Conservation (phyloP, 2,888 invertebrate genomes). For the Euclidia mi region DNA sequence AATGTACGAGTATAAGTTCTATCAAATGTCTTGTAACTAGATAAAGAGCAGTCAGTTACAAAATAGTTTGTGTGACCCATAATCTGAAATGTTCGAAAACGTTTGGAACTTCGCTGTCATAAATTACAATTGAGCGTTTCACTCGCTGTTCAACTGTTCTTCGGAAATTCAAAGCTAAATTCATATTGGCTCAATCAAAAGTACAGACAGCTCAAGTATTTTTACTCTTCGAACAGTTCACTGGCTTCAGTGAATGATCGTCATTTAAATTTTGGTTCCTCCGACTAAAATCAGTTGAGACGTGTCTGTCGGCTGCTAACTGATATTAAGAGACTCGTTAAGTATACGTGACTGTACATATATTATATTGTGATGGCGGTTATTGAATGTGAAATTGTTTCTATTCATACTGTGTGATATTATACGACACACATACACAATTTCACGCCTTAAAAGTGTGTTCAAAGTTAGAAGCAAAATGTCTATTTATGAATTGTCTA, state of each 20-base stretch:
- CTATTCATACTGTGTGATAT: too few relatives aligned
- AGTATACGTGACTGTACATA: background rate
- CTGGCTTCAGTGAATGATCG: conserved; percentile 26
- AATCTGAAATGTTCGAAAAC: conserved; percentile 33
- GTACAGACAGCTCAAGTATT: conserved; percentile 35
- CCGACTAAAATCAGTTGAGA: conserved; percentile 12
- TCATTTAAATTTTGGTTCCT: conserved; percentile 37
- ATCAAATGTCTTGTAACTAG: conserved; percentile 2
- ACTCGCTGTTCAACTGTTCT: conserved; percentile 46
- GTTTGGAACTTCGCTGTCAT: conserved; percentile 36
- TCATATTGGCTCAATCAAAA: conserved; percentile 56
- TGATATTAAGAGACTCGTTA: background rate
- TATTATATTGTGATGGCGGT: too few relatives aligned
- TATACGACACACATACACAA: too few relatives aligned
- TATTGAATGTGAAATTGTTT: too few relatives aligned
- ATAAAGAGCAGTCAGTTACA: conserved; percentile 20
- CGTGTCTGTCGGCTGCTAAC: background rate
- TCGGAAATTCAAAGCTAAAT: conserved; percentile 53
- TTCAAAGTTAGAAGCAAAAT: too few relatives aligned
- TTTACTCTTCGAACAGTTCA: conserved; percentile 41
- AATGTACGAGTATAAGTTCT: conserved; percentile 9
- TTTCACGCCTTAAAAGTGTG: too few relatives aligned
- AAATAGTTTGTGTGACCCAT: conserved; percentile 22
- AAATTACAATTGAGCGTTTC: conserved; percentile 48
- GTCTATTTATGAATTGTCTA: too few relatives aligned